Evolutionary conservation across 2,797 vertebrate genomes (phyloP).

Genomic region (Eulemur coronatus): DNA sequence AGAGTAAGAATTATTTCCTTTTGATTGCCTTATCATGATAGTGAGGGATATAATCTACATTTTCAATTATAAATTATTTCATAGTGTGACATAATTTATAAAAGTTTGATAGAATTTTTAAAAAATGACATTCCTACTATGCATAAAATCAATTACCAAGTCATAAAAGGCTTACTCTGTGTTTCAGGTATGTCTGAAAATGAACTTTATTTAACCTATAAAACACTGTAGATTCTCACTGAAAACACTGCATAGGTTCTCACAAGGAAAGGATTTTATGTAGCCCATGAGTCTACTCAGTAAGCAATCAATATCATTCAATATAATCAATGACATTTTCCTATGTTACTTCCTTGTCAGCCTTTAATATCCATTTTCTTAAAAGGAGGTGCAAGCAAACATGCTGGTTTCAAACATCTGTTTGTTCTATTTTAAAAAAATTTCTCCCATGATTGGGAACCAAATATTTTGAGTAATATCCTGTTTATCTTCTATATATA

Average conservation of each 20-base stretch:
- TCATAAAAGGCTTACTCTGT: neutral
- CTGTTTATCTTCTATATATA: neutral
- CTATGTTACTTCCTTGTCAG: neutral
- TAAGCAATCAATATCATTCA: neutral
- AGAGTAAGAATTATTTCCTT: neutral
- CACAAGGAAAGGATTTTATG: neutral
- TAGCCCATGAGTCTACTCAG: neutral
- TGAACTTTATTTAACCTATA: neutral
- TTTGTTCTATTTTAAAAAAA: slow-evolving; percentile 8
- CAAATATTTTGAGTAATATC: neutral
- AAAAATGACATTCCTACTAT: neutral
- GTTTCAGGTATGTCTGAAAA: neutral
- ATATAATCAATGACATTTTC: neutral
- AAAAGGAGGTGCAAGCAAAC: neutral
- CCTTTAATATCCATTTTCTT: neutral
- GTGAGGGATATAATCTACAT: neutral
- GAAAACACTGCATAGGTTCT: neutral
- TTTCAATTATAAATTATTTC: slow-evolving; percentile 3
- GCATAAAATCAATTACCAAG: neutral
- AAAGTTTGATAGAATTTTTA: neutral
- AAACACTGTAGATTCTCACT: neutral
- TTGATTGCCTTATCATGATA: neutral
- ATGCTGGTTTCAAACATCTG: neutral
- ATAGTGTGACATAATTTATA: neutral
- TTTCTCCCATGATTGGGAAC: neutral